Conservation (phyloP, 2,888 invertebrate genomes). For the Notocelia uddmanniana region DNA sequence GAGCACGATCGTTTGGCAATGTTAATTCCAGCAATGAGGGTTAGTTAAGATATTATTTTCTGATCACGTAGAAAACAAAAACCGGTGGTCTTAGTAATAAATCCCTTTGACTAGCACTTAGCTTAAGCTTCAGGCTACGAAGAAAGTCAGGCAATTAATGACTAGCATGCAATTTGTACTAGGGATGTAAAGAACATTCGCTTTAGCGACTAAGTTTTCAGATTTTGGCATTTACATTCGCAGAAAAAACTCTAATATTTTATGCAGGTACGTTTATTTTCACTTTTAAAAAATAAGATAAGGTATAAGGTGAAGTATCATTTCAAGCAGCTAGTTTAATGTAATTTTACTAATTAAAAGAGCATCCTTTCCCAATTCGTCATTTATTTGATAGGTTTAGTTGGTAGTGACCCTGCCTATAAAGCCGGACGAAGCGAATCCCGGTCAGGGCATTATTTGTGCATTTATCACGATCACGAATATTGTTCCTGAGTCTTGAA, state of each 20-base stretch:
- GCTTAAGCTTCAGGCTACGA: slow-evolving; percentile 45
- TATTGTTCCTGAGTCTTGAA: too few species aligned
- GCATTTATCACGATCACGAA: too few species aligned
- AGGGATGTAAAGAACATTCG: neutral
- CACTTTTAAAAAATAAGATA: too few species aligned
- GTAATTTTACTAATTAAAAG: too few species aligned
- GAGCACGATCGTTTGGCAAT: slow-evolving; percentile 1
- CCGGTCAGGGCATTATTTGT: too few species aligned
- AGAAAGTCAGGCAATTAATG: slow-evolving; percentile 61
- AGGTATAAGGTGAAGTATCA: too few species aligned
- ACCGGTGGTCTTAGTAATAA: slow-evolving; percentile 21
- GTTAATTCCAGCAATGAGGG: slow-evolving; percentile 5
- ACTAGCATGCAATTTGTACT: slow-evolving; percentile 56
- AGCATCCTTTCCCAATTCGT: too few species aligned
- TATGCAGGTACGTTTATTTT: neutral
- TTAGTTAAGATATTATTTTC: slow-evolving; percentile 30
- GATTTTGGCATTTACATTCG: neutral
- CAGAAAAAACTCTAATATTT: neutral
- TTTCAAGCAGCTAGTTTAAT: too few species aligned
- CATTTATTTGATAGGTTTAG: too few species aligned
- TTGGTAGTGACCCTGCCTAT: too few species aligned
- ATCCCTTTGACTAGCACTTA: slow-evolving; percentile 17
- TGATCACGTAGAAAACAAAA: slow-evolving; percentile 29
- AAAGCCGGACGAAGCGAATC: too few species aligned
- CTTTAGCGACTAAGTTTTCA: neutral